These are phyloP conservation scores for Microplitis deprimator DNA, from an alignment of 2,888 invertebrate genomes.

Conservation along the genomic window DNA sequence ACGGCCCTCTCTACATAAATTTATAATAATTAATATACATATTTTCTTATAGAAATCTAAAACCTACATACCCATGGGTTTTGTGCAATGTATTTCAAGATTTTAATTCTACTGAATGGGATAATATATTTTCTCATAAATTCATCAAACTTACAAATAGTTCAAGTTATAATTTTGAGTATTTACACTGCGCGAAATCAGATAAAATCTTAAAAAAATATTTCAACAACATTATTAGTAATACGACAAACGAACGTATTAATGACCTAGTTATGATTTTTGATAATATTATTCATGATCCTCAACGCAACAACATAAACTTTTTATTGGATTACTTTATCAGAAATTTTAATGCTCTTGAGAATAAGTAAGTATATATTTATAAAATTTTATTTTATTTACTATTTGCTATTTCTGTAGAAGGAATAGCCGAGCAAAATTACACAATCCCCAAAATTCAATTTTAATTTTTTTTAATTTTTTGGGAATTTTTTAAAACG, in stretches of 20 bases:
- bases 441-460: too few species aligned
- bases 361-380: not conserved
- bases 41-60: not conserved
- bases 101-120: not conserved
- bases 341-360: not conserved
- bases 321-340: not conserved
- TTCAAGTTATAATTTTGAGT: not conserved
- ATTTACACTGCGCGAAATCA: not conserved
- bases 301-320: not conserved
- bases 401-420: too few species aligned
- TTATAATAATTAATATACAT: too few species aligned
- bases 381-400: not conserved
- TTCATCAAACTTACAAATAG: not conserved
- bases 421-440: too few species aligned
- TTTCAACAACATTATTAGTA: not conserved
- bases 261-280: not conserved
- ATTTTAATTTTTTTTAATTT: too few species aligned
- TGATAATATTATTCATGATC: not conserved
- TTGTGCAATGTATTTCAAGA: not conserved
- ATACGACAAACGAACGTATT: not conserved
- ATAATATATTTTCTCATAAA: not conserved
- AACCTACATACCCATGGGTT: not conserved
- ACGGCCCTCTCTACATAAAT: too few species aligned
- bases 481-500: too few species aligned
- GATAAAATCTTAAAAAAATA: not conserved